Evolutionary conservation across 2,888 invertebrate genomes (phyloP), one percentile per base, ranked within the genome.

Genomic region (Ferdinandea cuprea): DNA sequence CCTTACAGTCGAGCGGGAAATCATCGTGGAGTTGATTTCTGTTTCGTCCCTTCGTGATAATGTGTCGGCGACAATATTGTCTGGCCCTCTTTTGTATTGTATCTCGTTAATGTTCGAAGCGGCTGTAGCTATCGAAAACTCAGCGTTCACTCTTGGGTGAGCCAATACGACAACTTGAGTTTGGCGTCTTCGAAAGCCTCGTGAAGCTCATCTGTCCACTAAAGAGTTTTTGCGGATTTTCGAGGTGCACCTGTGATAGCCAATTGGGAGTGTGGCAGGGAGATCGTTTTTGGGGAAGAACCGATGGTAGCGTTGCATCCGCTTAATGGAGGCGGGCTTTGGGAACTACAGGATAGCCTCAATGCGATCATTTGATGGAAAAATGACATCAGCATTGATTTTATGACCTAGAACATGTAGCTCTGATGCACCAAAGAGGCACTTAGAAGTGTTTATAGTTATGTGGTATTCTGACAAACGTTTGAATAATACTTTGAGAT

Each of bases 51-150:
- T 73, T 11, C 80, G 42, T 0, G 85, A 85, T 3, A 84, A 52
- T 2, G 85, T 68, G 17, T 85, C 85, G 0, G 85, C 84, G 3
- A 79, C 68, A 1, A 76, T 21, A 15, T 86, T 85, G 6, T 85
- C 52, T 2, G 11, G 37, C 0, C 80, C 85, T 0, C 46, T n/a
- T 2, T 85, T 58, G 30, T 83, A 56, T 0, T 54, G 19, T 11
- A 85, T 86, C 13, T 81, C 78, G 0, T 65, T 72, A 0, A 83
- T 69, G 44, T 42, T 42, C 21, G 44, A 44, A 17, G 44, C 44
- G 9, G 17, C 44, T 9, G 44, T 44, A 9, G 21, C 44, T 17
- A 44, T 44, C 1, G 44, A 44, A 19, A 19, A 44, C 21, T 44
- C 44, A 11, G 44, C 21, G 8, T 19, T 19, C 8, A 21, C 13